phyloP scores from a whole-genome alignment of 2,888 invertebrate genomes.

The Ophion obscuratus region DNA sequence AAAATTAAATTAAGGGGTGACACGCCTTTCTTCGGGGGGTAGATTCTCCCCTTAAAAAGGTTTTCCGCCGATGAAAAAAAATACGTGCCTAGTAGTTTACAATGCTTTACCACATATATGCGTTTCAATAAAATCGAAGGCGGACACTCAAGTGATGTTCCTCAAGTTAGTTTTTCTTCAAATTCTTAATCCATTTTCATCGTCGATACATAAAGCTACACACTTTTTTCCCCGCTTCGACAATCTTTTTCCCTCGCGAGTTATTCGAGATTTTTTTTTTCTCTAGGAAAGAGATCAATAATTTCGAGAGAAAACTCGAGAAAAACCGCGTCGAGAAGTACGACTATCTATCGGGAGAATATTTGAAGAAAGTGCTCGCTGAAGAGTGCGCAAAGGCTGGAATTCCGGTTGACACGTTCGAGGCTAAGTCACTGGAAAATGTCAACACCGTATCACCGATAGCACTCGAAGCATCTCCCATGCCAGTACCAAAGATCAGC shows the following conservation, averaged over 20 bases:
- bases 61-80: no score
- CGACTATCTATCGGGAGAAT: slow-evolving; percentile 73
- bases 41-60: no score
- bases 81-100: no score
- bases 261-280: slow-evolving; percentile 29
- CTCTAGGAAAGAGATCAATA: slow-evolving; percentile 76
- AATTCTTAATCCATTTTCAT: slow-evolving; percentile 8
- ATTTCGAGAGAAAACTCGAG: slow-evolving; percentile 71
- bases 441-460: slow-evolving; percentile 70
- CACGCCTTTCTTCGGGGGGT: no score
- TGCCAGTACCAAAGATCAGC: slow-evolving; percentile 75
- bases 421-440: slow-evolving; percentile 69
- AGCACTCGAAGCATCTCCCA: slow-evolving; percentile 73
- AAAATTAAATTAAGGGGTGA: no score
- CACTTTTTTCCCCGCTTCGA: background rate
- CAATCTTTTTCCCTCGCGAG: background rate
- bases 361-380: slow-evolving; percentile 74
- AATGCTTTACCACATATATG: no score
- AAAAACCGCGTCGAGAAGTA: slow-evolving; percentile 74
- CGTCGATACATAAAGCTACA: background rate
- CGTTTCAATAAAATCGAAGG: no score
- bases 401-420: slow-evolving; percentile 72
- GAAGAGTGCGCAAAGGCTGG: slow-evolving; percentile 75
- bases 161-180: no score
- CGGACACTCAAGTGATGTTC: no score